Conservation (phyloP, 1,140 invertebrate genomes). For the Triops cancriformis region DNA sequence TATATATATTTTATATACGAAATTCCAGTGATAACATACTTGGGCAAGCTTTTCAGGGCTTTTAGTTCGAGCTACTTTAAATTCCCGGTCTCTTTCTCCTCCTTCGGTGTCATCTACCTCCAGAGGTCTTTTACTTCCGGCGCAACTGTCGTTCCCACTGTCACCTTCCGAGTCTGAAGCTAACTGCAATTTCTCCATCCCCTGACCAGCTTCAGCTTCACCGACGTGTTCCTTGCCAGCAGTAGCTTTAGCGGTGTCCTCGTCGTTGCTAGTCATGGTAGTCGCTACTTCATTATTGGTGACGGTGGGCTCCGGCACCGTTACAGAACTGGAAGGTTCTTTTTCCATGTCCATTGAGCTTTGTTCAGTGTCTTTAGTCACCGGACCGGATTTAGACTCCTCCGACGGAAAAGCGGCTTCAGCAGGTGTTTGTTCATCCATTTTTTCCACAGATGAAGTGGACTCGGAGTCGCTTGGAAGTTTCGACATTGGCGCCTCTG, state of each 20-base stretch:
- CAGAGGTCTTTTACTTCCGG: not conserved
- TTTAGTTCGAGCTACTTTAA: not conserved
- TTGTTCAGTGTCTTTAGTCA: not conserved
- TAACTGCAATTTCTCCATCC: not conserved
- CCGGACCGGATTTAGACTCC: not conserved
- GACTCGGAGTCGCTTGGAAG: not conserved
- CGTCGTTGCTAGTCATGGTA: not conserved
- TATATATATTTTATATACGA: not conserved
- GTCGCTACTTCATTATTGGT: not conserved
- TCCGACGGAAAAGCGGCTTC: not conserved
- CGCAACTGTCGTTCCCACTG: not conserved
- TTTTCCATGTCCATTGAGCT: not conserved
- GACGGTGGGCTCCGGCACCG: not conserved
- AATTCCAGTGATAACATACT: not conserved
- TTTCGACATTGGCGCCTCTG: not conserved
- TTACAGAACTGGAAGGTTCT: not conserved
- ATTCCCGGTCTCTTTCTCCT: not conserved
- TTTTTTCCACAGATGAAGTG: not conserved
- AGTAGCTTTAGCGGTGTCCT: not conserved
- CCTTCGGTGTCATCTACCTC: not conserved
- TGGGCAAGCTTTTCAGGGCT: not conserved
- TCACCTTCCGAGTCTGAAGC: not conserved
- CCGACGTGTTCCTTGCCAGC: not conserved
- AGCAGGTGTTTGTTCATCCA: not conserved
- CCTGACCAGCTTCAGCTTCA: not conserved